Evolutionary conservation across 2,113 vertebrate genomes (phyloP), one percentile per base, ranked within the genome.

Genomic region (Corythornis vintsioides): DNA sequence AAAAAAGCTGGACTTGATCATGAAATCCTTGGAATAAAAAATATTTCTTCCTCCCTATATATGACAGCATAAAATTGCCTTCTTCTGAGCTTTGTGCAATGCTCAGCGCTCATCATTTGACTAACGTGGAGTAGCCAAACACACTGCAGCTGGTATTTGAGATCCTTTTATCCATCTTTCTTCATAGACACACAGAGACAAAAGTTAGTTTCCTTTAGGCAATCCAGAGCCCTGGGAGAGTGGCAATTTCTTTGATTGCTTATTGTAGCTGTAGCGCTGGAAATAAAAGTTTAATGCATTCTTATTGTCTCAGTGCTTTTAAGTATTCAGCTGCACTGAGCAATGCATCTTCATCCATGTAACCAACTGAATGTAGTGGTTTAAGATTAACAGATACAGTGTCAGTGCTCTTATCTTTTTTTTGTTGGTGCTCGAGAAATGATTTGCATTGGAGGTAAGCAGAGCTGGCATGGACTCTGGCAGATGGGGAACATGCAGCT

Each of bases 221-320:
- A 86, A 88, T 80, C 70, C 81, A 28, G 85, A 93, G 94, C 90
- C 90, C 20, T 56, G 87, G 94, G 86, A 84, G 90, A 74, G 53
- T 28, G 85, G 76, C 81, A 88, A 80, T 92, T 94, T 92, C 94
- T 92, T 81, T 70, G 87, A 92, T 96, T 95, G 89, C 92, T 89
- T 52, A 81, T 83, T 89, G 72, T 89, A 92, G 78, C 86, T 90
- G 85, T 82, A 93, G 96, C 73, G 55, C 67, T 74, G 63, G 66
- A 96, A 90, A 89, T 95, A 95, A 95, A 95, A 94, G 91, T 91
- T 80, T 83, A 91, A 88, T 83, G 85, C 60, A 57, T 82, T 16
- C 79, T 29, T n/a, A 94, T 96, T 96, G 73, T 94, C 79, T 91
- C 88, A 26, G 48, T 86, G 95, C 92, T 96, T 94, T 90, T 86